Evolutionary conservation across 2,888 invertebrate species (phyloP).

Genomic region (Machimus atricapillus): DNA sequence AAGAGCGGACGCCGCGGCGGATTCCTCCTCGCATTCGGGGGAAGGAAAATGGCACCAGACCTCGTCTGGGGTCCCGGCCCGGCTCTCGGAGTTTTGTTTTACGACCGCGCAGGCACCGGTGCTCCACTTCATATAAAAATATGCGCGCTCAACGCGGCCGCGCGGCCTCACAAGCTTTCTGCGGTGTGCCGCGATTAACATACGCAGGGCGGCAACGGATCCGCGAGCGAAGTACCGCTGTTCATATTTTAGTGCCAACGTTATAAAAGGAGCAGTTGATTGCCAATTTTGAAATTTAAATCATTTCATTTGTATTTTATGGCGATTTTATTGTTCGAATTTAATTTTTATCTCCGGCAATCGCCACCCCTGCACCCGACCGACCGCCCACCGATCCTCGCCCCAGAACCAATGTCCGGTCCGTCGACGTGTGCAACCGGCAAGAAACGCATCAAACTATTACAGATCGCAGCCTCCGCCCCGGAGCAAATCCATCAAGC

Average conservation of each 20-base stretch:
- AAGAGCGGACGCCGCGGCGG: background rate
- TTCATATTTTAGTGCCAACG: slow-evolving; percentile 43
- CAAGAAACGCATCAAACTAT: background rate
- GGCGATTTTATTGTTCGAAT: slow-evolving; percentile 48
- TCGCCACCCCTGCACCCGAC: background rate
- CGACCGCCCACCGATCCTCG: background rate
- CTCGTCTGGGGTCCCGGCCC: slow-evolving; percentile 7
- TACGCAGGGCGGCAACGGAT: slow-evolving; percentile 12
- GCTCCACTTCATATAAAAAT: slow-evolving; percentile 38
- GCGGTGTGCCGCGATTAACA: slow-evolving; percentile 27
- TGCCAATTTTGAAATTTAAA: slow-evolving; percentile 47
- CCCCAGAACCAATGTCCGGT: background rate
- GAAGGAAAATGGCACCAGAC: background rate
- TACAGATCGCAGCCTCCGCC: background rate
- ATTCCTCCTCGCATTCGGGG: background rate
- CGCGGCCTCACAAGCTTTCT: slow-evolving; percentile 12
- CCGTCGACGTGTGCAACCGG: background rate
- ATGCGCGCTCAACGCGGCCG: slow-evolving; percentile 1
- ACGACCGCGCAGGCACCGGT: slow-evolving; percentile 24
- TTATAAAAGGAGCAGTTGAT: slow-evolving; percentile 46
- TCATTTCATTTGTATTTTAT: slow-evolving; percentile 48
- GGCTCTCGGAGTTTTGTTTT: slow-evolving; percentile 15
- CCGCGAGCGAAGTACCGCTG: slow-evolving; percentile 10
- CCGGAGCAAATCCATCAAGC: slow-evolving; percentile 26
- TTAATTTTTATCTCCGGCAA: slow-evolving; percentile 43